Evolutionary conservation across 2,888 invertebrate species (phyloP), one percentile per base, ranked within the genome.

Genomic region (Amblyjoppa proteus): DNA sequence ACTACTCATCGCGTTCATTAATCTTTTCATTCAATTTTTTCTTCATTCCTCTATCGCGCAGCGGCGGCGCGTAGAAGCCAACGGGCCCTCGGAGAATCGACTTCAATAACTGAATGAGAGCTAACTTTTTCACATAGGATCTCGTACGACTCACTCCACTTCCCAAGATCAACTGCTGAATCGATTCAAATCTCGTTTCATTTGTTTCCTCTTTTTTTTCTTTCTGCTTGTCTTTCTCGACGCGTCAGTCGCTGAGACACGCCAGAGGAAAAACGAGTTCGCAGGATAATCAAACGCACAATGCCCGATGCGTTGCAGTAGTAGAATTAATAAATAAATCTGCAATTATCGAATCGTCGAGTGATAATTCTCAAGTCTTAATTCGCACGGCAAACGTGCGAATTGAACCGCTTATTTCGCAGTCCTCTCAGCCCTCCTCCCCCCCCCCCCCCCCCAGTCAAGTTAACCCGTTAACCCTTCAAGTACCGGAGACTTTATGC

Each of bases 111-210:
- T 84, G 81, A 69, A 68, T 77, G 77, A 45, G 53, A 69, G 31
- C 68, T 20, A 20, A 56, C 66, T 53, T 75, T 79, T 83, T 79
- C 74, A 70, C 79, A 64, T 25, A 34, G 61, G 11, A 6, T 61
- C 73, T 77, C 74, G 45, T 53, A 83, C 71, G 79, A 79, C 84
- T 83, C 84, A 83, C 83, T 87, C 84, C 84, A 88, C 87, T 87
- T 88, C 87, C 83, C 80, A 85, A 86, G 76, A 83, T 85, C 70
- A 76, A 11, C 58, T 58, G 3, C 13, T 45, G 58, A 58, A 58
- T 86, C 73, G 16, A 68, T 83, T 56, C 9, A 16, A 25, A 34
- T 51, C 11, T 20, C 53, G n/a, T 28, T 78, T 74, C 16, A 56
- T 75, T 76, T 66, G 56, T 78, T 83, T 61, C 68, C 56, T 56